Evolutionary conservation across 2,888 invertebrate genomes (phyloP).

Genomic region (Drosophila barbarae): DNA sequence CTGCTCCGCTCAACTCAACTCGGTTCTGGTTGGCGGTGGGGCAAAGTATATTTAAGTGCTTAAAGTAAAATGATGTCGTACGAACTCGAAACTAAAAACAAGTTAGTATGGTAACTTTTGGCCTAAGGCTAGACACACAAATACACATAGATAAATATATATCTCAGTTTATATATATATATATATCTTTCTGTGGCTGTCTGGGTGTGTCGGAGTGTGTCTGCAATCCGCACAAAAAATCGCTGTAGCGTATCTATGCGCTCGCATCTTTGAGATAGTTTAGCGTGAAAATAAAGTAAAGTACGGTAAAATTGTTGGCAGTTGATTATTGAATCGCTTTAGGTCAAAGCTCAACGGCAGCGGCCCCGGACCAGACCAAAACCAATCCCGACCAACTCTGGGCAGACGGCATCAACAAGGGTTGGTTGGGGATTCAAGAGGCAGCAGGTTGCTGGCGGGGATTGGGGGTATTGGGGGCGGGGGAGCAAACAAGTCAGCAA

Average conservation of each 20-base stretch:
- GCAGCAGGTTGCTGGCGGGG: slow-evolving; percentile 30
- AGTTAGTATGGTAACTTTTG: slow-evolving; percentile 75
- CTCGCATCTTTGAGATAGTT: slow-evolving; percentile 75
- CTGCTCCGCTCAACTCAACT: slow-evolving; percentile 28
- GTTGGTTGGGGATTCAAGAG: slow-evolving; percentile 1
- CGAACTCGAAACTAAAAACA: slow-evolving; percentile 77
- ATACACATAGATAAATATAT: slow-evolving; percentile 16
- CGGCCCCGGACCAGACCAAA: slow-evolving; percentile 13
- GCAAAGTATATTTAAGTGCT: slow-evolving; percentile 77
- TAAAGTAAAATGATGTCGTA: slow-evolving; percentile 78
- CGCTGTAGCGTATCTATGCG: slow-evolving; percentile 73
- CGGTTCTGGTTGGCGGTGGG: slow-evolving; percentile 51
- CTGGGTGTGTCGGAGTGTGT: slow-evolving; percentile 42
- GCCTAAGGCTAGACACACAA: slow-evolving; percentile 62
- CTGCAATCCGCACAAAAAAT: slow-evolving; percentile 72
- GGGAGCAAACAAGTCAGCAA: slow-evolving; percentile 48
- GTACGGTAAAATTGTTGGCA: slow-evolving; percentile 75
- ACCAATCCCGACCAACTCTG: slow-evolving; percentile 31
- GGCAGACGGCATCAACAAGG: slow-evolving; percentile 35
- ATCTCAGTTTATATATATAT: neutral
- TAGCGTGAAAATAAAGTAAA: slow-evolving; percentile 75
- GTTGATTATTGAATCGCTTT: slow-evolving; percentile 75
- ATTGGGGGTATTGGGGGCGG: slow-evolving; percentile 10
- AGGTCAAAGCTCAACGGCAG: slow-evolving; percentile 74
- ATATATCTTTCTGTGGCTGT: slow-evolving; percentile 21